phyloP scores from a whole-genome alignment of 2,797 vertebrate genomes.

The Monodelphis domestica region DNA sequence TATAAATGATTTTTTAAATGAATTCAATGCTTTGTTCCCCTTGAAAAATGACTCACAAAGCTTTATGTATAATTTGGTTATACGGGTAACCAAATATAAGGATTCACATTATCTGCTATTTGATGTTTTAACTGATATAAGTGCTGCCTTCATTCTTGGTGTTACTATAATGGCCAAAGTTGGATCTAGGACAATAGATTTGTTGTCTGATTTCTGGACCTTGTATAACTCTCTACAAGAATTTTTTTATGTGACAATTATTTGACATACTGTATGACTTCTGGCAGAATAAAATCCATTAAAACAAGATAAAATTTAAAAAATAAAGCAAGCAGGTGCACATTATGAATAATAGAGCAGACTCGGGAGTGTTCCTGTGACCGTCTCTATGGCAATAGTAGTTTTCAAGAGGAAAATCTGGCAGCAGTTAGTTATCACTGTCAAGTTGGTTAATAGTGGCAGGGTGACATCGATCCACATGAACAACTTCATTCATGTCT shows the following conservation, averaged over 20 bases:
- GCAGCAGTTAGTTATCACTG: constrained; percentile 51
- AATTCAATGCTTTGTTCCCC: neutral
- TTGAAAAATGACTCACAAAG: neutral
- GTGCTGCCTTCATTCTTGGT: constrained; percentile 13
- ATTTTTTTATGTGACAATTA: constrained; percentile 26
- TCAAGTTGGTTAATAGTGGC: constrained; percentile 31
- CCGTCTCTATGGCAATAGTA: neutral
- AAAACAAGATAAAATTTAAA: neutral
- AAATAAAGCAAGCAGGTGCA: neutral
- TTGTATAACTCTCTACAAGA: neutral
- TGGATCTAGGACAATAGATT: constrained; percentile 9
- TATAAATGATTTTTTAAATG: constrained; percentile 45
- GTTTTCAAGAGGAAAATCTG: neutral
- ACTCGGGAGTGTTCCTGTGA: neutral
- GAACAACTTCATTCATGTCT: constrained; percentile 66
- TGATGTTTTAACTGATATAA: constrained; percentile 44
- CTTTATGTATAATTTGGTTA: neutral
- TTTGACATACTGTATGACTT: neutral
- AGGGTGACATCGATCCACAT: constrained; percentile 56
- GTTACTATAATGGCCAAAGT: constrained; percentile 33
- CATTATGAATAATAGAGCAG: neutral
- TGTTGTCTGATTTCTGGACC: constrained; percentile 36
- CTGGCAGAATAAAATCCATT: constrained; percentile 10
- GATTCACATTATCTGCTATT: neutral
- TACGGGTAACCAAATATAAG: neutral